Conservation (phyloP, 2,888 invertebrate genomes). For the Drosophila engyochracea region DNA sequence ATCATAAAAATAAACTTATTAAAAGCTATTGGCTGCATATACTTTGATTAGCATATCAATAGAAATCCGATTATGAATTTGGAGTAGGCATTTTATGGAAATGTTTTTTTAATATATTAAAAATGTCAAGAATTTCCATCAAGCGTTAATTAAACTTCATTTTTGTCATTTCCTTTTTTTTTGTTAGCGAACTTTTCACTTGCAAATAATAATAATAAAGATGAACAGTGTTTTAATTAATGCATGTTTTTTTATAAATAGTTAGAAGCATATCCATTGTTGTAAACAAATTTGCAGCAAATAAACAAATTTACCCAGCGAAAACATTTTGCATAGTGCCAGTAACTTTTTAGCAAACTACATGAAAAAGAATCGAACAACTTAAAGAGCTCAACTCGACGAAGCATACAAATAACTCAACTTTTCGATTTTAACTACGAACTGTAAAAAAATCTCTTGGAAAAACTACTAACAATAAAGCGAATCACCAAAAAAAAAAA, state of each 20-base stretch:
- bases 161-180: not conserved
- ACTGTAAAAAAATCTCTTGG: conserved; percentile 18
- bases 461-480: conserved; percentile 24
- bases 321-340: not conserved
- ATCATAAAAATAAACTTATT: not conserved
- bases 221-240: not conserved
- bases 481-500: not conserved
- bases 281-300: not conserved
- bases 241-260: not conserved
- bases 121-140: not conserved
- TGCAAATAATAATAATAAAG: not conserved
- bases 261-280: not conserved
- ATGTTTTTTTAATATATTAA: not conserved
- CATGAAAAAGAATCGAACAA: conserved; percentile 1
- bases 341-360: conserved; percentile 3
- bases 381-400: conserved; percentile 29
- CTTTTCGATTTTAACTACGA: conserved; percentile 11
- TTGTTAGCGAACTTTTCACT: not conserved
- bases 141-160: not conserved
- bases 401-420: conserved; percentile 19
- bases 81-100: not conserved
- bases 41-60: not conserved
- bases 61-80: not conserved
- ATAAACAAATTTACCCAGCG: not conserved
- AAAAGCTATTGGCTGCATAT: not conserved